Percentiles rank a stretch among this genome's conserved stretches.
Conservation (phyloP, 2,888 invertebrate species). For the Heliconius erato region DNA sequence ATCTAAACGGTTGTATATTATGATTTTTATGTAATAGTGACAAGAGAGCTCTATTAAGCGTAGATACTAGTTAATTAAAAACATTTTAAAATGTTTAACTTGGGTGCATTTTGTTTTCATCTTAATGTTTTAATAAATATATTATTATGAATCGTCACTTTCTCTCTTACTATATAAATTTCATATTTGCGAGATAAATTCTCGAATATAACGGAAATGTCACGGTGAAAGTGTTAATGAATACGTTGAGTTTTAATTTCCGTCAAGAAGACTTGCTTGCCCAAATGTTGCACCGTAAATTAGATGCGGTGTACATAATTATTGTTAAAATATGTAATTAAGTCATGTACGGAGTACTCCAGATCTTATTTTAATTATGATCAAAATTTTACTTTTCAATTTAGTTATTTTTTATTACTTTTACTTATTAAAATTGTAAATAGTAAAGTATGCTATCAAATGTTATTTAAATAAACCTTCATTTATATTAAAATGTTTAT, state of each 20-base stretch:
- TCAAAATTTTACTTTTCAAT: slow-evolving; percentile 18
- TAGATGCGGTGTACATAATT: slow-evolving; percentile 45
- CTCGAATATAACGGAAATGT: slow-evolving; percentile 74
- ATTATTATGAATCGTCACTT: slow-evolving; percentile 58
- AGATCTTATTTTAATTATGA: not conserved
- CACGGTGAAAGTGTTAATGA: slow-evolving; percentile 79
- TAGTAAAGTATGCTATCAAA: not conserved
- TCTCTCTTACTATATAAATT: slow-evolving; percentile 65
- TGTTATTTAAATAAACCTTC: not conserved
- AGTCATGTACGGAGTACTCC: not conserved
- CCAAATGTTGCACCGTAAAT: slow-evolving; percentile 53
- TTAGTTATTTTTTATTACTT: not conserved
- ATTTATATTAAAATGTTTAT: not conserved
- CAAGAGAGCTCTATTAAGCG: not conserved
- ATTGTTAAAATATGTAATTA: slow-evolving; percentile 38
- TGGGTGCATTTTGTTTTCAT: slow-evolving; percentile 12
- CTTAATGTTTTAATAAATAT: slow-evolving; percentile 25
- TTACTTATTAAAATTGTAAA: not conserved
- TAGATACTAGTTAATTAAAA: not conserved
- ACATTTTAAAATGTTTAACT: not conserved
- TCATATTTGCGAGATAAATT: slow-evolving; percentile 70
- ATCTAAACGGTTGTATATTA: too few species aligned
- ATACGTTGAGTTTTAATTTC: slow-evolving; percentile 77
- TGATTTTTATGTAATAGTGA: not conserved
- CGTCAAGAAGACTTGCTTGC: slow-evolving; percentile 62